phyloP scores from a whole-genome alignment of 2,113 vertebrate genomes.

The Phalacrocorax pelagicus region DNA sequence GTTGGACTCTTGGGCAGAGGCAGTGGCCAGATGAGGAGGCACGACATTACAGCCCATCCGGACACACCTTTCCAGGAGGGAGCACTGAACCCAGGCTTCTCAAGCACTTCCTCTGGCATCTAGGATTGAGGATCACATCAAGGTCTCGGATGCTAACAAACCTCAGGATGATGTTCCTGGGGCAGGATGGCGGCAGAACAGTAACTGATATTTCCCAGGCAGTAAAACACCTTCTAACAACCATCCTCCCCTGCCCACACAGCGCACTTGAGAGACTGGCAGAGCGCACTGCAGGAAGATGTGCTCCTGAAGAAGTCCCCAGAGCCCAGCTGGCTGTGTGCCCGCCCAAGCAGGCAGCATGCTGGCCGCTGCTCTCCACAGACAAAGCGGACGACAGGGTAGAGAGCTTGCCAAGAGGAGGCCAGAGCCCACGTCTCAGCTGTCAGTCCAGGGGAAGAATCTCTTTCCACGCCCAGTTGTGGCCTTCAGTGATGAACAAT shows the following conservation, averaged over 20 bases:
- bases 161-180: fast-evolving
- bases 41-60: background rate
- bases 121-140: background rate
- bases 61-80: background rate
- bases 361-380: fast-evolving
- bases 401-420: background rate
- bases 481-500: background rate
- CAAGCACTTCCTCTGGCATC: background rate
- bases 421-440: background rate
- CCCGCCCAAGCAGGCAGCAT: too few species aligned
- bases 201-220: background rate
- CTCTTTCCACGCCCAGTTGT: background rate
- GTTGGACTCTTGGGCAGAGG: background rate
- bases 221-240: background rate
- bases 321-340: fast-evolving
- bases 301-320: background rate
- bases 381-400: background rate
- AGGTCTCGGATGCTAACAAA: background rate
- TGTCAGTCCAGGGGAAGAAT: background rate
- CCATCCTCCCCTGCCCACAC: background rate
- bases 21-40: background rate
- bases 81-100: background rate
- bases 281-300: background rate
- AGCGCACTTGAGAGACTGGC: fast-evolving
- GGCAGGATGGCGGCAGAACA: background rate